Conservation (phyloP, 2,113 vertebrate genomes). For the Brachypodius melanocephalos region DNA sequence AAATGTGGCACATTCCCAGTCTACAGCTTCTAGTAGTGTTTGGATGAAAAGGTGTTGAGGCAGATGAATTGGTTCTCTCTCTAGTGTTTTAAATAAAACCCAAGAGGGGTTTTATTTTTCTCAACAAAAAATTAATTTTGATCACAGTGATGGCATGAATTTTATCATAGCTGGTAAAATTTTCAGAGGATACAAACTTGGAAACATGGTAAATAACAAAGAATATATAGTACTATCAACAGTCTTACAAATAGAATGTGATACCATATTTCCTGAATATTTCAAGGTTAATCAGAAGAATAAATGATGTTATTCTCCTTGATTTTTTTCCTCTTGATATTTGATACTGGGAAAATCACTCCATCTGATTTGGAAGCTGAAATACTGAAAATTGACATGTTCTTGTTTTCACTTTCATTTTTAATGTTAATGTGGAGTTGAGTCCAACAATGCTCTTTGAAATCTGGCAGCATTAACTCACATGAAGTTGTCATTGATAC, state of each 20-base stretch:
- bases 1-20: background rate
- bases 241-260: background rate
- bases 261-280: background rate
- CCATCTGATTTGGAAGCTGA: constrained; percentile 68
- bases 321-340: background rate
- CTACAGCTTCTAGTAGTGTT: background rate
- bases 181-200: background rate
- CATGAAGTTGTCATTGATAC: background rate
- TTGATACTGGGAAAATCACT: constrained; percentile 74
- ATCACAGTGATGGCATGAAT: background rate
- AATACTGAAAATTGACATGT: constrained; percentile 64
- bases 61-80: background rate
- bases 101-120: background rate
- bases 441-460: background rate
- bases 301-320: background rate
- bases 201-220: background rate
- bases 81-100: no score
- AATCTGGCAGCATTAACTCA: background rate
- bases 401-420: background rate
- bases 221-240: background rate
- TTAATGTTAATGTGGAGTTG: background rate
- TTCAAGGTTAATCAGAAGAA: background rate
- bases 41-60: background rate
- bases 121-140: background rate
- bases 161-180: background rate